Evolutionary conservation across 2,113 vertebrate species (phyloP), one percentile per base, ranked within the genome.

Genomic region (Anguilla rostrata): DNA sequence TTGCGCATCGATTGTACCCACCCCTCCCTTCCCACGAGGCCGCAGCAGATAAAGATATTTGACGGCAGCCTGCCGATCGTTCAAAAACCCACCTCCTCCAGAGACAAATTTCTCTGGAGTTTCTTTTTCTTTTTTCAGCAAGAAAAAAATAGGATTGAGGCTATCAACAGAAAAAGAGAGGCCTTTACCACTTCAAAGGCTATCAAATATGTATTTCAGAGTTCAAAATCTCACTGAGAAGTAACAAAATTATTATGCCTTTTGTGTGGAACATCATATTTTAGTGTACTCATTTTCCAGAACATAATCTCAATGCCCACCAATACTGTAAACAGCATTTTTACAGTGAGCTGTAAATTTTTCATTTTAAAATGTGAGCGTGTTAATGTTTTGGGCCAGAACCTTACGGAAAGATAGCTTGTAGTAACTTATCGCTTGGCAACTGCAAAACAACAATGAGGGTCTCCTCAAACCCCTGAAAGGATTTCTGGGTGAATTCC

Each of bases 1-100:
- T 90, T 89, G 86, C 80, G 85, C 90, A 94, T 95, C 91, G 93
- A 95, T 95, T 94, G 94, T 90, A 89, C 87, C 12, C 43, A 46
- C 43, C 43, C 43, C 43, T 2, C 49, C 49, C 89, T 84, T 86
- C 89, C 88, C 86, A 87, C 86, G 86, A 90, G 91, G 88, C 91
- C 88, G 43, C 86, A 81, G 85, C 89, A 88, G 92, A 93, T 92
- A 90, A 87, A 92, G 86, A 87, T 89, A 75, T 75, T 2, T 75
- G 71, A 75, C n/a, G n/a, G 11, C 1, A 34, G 49, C 9, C 8
- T 53, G 11, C 11, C 26, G 71, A 75, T 75, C n/a, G n/a, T 75
- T 75, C n/a, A 75, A 11, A n/a, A 34, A n/a, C 71, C 26, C 9
- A 20, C 2, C 71, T 29, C 29, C 71, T 26, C n/a, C 1, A 75